Base-by-base conservation (phyloP, 2,113 vertebrate genomes). In the Ceuthmochares aereus region DNA sequence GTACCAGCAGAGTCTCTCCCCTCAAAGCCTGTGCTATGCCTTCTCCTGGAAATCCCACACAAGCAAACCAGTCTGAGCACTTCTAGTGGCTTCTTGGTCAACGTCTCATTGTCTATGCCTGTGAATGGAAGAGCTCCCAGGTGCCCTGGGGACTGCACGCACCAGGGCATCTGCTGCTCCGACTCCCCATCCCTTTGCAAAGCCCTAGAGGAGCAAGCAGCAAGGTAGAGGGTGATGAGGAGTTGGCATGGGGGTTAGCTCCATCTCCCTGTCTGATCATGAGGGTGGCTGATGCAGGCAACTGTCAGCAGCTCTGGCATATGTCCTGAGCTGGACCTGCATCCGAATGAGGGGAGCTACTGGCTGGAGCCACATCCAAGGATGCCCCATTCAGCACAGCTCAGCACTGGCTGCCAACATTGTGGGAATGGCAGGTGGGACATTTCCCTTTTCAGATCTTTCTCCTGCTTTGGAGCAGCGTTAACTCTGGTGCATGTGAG, bases 221-320 rank as follows among this genome's bases (percentile, higher is more conserved):
- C 36, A 52, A 42, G 63, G 58, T 1, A 1, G 42, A 67, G 42
- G 3, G 7, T 60, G 72, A 59, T 0, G 1, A 78, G 59, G 58
- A 90, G 51, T 54, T 66, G 56, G 30, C 26, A 14, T 6, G 6
- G 27, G 34, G 37, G 16, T 56, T 8, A 27, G 56, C 25, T 72
- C n/a, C 74, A 52, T 26, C 60, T 75, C 42, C 56, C 83, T 86
- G 58, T 21, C 19, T 0, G 0, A 6, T 0, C 0, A 3, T 9
- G 19, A 88, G 56, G 18, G 27, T 23, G 29, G 12, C 12, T 2
- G 0, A 1, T 9, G 20, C 3, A 1, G 60, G 43, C 16, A 47
- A 59, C 45, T 4, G 4, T 7, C 54, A 60, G 42, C 8, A 69
- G 63, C 73, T 74, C 59, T 2, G 3, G 62, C 32, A 63, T 0